A percentile compares a stretch with the other conserved stretches of the same genome.
phyloP scores from a whole-genome alignment of 2,797 vertebrate species.

The Apodemus agrarius region DNA sequence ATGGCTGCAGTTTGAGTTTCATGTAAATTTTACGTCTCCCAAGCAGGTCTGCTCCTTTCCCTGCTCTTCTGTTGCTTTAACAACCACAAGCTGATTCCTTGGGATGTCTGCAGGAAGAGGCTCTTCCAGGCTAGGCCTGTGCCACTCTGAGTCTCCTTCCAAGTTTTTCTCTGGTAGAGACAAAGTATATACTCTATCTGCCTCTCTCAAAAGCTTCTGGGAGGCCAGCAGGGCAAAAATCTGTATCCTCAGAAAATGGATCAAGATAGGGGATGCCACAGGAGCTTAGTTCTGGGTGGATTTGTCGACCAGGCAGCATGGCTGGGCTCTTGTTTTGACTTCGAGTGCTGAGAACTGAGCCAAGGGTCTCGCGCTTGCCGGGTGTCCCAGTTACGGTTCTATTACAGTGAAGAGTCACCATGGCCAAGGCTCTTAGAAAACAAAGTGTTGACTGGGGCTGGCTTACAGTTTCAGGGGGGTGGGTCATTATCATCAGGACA shows the following conservation, averaged over 20 bases:
- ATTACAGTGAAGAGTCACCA: neutral
- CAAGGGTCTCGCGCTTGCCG: neutral
- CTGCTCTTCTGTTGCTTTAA: neutral
- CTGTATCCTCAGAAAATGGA: neutral
- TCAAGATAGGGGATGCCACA: neutral
- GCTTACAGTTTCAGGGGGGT: neutral
- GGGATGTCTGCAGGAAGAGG: neutral
- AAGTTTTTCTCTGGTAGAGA: neutral
- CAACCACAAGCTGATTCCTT: neutral
- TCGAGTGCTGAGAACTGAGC: neutral
- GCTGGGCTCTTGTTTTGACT: neutral
- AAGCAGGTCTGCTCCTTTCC: neutral
- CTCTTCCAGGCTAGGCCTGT: neutral
- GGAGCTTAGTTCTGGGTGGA: neutral
- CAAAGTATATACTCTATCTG: neutral
- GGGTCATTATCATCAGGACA: neutral
- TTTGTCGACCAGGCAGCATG: neutral
- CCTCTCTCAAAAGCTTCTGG: constrained; percentile 6
- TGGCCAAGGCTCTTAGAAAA: neutral
- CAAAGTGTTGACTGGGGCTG: neutral
- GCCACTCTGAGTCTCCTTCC: neutral
- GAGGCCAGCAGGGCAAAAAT: neutral
- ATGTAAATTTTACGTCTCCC: neutral
- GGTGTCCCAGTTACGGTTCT: neutral
- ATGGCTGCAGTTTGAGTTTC: neutral